phyloP scores from a whole-genome alignment of 2,797 vertebrate species.

The Denticeps clupeoides region DNA sequence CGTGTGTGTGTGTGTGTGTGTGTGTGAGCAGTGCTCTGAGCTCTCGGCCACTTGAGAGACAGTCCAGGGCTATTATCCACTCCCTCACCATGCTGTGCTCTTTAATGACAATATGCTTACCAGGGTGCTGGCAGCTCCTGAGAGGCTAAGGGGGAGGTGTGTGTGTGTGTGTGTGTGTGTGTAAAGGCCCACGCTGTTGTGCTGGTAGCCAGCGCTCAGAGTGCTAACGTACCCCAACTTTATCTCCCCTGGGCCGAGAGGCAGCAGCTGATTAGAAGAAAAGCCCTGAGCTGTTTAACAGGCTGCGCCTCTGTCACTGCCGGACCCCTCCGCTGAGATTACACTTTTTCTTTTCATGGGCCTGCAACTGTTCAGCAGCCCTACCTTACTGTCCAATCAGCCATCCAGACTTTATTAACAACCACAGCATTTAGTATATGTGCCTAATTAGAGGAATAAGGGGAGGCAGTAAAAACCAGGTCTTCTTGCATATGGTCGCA shows the following conservation, averaged over 20 bases:
- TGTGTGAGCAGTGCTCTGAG: conserved; percentile 31
- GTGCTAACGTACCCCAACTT: neutral
- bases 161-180: conserved; percentile 10
- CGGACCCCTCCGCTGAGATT: conserved; percentile 33
- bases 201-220: neutral
- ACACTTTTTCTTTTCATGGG: conserved; percentile 31
- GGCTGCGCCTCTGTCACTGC: conserved; percentile 33
- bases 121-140: conserved; percentile 42
- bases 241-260: conserved; percentile 3
- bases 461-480: no score
- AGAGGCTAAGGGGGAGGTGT: conserved; percentile 24
- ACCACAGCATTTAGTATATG: no score
- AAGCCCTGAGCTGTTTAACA: conserved; percentile 49
- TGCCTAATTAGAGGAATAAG: no score
- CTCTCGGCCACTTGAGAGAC: conserved; percentile 47
- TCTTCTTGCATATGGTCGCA: no score
- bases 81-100: conserved; percentile 45
- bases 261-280: conserved; percentile 40
- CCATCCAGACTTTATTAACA: no score
- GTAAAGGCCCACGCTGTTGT: neutral
- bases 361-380: no score
- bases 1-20: neutral
- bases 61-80: conserved; percentile 43
- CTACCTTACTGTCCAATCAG: no score
- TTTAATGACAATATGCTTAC: conserved; percentile 70